These are phyloP conservation scores for Tetraodon nigroviridis DNA, from an alignment of 2,113 vertebrate genomes.

Conservation along the genomic window DNA sequence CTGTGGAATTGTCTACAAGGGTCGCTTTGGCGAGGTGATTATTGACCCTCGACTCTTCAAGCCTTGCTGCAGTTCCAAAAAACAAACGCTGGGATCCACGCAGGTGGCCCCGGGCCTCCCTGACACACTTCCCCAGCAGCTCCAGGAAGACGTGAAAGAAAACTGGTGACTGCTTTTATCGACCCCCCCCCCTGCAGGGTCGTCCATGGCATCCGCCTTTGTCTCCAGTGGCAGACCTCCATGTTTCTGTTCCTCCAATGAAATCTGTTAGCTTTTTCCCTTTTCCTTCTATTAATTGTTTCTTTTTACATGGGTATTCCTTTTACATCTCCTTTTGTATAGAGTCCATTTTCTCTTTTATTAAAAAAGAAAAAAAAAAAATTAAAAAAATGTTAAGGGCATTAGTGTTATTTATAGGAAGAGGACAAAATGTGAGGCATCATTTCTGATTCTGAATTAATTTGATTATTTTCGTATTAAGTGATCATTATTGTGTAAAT, in stretches of 20 bases:
- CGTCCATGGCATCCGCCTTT: slow-evolving; percentile 64
- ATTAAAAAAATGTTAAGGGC: slow-evolving; percentile 51
- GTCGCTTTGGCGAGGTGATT: slow-evolving; percentile 80
- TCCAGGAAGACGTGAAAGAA: slow-evolving; percentile 70
- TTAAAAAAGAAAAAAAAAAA: slow-evolving; percentile 34
- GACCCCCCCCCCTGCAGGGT: slow-evolving; percentile 30
- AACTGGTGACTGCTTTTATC: slow-evolving; percentile 67
- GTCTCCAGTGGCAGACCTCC: slow-evolving; percentile 82
- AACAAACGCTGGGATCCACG: slow-evolving; percentile 60
- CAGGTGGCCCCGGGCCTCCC: slow-evolving; percentile 58
- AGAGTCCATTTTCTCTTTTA: slow-evolving; percentile 53
- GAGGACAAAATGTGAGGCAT: slow-evolving; percentile 44
- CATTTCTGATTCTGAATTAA: slow-evolving; percentile 32
- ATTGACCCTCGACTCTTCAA: slow-evolving; percentile 81
- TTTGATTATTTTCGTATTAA: slow-evolving; percentile 38
- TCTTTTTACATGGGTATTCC: slow-evolving; percentile 49
- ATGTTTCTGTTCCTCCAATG: slow-evolving; percentile 42
- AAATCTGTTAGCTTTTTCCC: slow-evolving; percentile 55
- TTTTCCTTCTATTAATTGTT: slow-evolving; percentile 40
- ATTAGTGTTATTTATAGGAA: slow-evolving; percentile 78
- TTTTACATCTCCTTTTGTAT: slow-evolving; percentile 60
- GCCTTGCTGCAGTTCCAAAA: slow-evolving; percentile 77
- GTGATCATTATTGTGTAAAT: slow-evolving; percentile 60
- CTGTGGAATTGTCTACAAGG: slow-evolving; percentile 81
- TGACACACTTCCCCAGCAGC: slow-evolving; percentile 58